A percentile compares a stretch with the other conserved stretches of the same genome.
phyloP scores from a whole-genome alignment of 2,888 invertebrate species.

The Eurytoma californica region DNA sequence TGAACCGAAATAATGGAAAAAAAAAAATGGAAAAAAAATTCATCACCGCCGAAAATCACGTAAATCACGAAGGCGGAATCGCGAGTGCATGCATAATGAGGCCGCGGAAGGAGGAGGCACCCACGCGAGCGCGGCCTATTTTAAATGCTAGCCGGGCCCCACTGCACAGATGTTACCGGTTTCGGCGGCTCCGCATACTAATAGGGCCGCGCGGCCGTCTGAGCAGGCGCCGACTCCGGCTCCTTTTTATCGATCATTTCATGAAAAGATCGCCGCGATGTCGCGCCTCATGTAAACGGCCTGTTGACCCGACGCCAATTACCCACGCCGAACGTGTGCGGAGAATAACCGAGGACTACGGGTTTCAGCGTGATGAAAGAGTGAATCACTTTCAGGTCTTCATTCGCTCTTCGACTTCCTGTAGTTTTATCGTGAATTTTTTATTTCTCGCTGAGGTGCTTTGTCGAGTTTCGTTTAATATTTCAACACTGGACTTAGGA shows the following conservation, averaged over 20 bases:
- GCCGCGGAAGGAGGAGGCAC: not conserved
- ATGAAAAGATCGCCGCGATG: not conserved
- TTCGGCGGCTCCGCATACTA: slow-evolving; percentile 63
- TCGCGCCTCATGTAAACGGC: slow-evolving; percentile 28
- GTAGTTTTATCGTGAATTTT: no score
- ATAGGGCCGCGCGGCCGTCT: slow-evolving; percentile 35
- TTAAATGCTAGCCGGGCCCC: slow-evolving; percentile 61
- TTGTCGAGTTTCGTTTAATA: no score
- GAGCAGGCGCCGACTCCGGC: not conserved
- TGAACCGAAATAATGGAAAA: no score
- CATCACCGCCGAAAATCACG: not conserved
- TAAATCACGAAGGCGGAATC: not conserved
- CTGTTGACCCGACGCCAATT: not conserved
- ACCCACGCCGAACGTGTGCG: not conserved
- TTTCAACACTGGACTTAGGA: no score
- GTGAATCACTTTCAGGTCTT: not conserved
- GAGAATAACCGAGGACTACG: not conserved
- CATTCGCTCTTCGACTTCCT: not conserved
- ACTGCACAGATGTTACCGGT: slow-evolving; percentile 65
- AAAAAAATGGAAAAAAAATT: no score
- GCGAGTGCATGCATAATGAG: not conserved
- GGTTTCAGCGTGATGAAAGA: not conserved
- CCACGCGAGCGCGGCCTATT: not conserved
- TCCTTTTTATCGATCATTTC: not conserved
- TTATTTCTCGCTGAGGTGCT: no score